Conservation (phyloP, 2,113 vertebrate genomes). For the Periophthalmus modestus region DNA sequence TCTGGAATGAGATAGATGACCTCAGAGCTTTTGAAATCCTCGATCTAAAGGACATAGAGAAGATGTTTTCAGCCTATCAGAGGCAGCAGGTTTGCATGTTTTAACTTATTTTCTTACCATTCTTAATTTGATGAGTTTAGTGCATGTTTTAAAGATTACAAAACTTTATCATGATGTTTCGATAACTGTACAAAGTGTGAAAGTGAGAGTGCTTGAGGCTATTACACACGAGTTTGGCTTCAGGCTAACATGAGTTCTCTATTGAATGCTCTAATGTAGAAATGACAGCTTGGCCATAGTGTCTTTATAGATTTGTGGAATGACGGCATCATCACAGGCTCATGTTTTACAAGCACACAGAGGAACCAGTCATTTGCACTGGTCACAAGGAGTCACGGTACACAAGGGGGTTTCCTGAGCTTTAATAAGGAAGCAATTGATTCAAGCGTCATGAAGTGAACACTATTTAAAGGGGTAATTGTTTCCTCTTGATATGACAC, state of each 20-base stretch:
- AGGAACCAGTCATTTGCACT: slow-evolving; percentile 11
- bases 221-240: slow-evolving; percentile 21
- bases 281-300: slow-evolving; percentile 43
- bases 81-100: slow-evolving; percentile 79
- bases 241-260: slow-evolving; percentile 51
- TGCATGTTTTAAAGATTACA: slow-evolving; percentile 6
- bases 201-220: slow-evolving; percentile 13
- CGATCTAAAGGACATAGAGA: slow-evolving; percentile 95
- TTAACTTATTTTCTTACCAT: neutral
- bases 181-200: neutral
- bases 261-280: slow-evolving; percentile 56
- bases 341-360: slow-evolving; percentile 24
- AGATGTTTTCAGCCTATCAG: slow-evolving; percentile 97
- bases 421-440: slow-evolving; percentile 33
- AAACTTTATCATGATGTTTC: slow-evolving; percentile 1
- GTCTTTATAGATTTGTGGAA: slow-evolving; percentile 31
- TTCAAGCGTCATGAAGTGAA: slow-evolving; percentile 14
- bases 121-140: neutral
- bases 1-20: slow-evolving; percentile 96
- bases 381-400: slow-evolving; percentile 29
- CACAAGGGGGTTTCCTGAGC: slow-evolving; percentile 3
- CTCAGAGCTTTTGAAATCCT: slow-evolving; percentile 88
- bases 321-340: slow-evolving; percentile 45
- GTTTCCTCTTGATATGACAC: slow-evolving; percentile 12
- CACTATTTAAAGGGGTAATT: slow-evolving; percentile 42